These are phyloP conservation scores for Piaya cayana DNA, from an alignment of 2,113 vertebrate genomes.

Conservation along the genomic window DNA sequence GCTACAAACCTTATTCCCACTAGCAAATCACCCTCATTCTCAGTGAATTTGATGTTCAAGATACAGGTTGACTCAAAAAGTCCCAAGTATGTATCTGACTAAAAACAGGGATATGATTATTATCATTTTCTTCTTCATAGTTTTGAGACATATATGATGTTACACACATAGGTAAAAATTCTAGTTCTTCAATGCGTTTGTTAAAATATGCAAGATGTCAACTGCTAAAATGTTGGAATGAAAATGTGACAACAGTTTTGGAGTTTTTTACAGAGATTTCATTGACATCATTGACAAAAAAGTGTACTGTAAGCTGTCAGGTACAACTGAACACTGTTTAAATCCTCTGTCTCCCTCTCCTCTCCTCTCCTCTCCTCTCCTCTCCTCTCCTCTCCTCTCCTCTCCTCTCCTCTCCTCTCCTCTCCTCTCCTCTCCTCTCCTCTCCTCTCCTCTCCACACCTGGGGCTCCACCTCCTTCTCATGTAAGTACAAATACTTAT, in stretches of 20 bases:
- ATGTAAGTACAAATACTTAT: not conserved
- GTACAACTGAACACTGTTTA: not conserved
- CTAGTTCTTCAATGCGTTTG: not conserved
- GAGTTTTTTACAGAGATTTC: not conserved
- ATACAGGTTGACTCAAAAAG: not conserved
- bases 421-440: not conserved
- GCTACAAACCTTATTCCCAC: not conserved
- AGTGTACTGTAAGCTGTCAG: not conserved
- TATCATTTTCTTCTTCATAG: not conserved
- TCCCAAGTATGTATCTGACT: not conserved
- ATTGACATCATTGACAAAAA: not conserved
- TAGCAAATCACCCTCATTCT: not conserved
- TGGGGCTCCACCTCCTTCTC: not conserved
- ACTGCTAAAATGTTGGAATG: not conserved
- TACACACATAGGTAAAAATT: not conserved
- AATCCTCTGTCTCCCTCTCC: not conserved
- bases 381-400: too few relatives aligned
- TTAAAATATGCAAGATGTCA: not conserved
- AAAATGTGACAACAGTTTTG: not conserved
- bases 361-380: too few relatives aligned
- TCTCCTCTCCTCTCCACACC: not conserved
- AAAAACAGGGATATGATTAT: not conserved
- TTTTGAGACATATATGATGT: not conserved
- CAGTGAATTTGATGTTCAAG: not conserved
- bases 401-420: too few relatives aligned